Evolutionary conservation across 2,888 invertebrate genomes (phyloP).

Genomic region (Alloscopus bannaensis): DNA sequence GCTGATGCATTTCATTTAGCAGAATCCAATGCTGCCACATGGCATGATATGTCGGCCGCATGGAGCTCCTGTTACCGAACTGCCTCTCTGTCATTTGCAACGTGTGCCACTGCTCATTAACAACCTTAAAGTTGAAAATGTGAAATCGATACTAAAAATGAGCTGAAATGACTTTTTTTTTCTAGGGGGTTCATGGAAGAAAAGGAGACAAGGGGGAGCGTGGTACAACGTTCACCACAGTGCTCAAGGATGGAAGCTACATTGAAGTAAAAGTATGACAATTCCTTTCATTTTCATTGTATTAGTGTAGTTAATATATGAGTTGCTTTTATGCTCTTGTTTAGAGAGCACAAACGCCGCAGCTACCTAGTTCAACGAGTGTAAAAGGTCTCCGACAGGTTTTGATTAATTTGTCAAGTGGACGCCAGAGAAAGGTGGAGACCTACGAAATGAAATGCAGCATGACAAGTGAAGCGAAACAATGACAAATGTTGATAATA

Average conservation of each 20-base stretch:
- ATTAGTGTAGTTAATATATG: too few relatives aligned
- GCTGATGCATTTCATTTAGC: too few relatives aligned
- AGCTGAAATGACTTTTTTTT: slow-evolving; percentile 25
- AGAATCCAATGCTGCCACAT: too few relatives aligned
- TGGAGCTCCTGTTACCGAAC: too few relatives aligned
- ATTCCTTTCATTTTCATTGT: slow-evolving; percentile 11
- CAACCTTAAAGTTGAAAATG: slow-evolving; percentile 40
- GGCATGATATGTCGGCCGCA: too few relatives aligned
- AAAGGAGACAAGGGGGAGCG: slow-evolving; percentile 67
- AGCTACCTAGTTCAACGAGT: too few relatives aligned
- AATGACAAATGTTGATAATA: too few relatives aligned
- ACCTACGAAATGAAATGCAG: not conserved
- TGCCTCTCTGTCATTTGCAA: slow-evolving; percentile 5
- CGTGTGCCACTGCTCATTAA: too few relatives aligned
- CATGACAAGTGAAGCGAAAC: slow-evolving; percentile 35
- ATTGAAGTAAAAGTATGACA: slow-evolving; percentile 62
- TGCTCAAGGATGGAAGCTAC: slow-evolving; percentile 53
- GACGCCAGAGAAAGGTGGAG: not conserved
- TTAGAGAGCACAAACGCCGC: too few relatives aligned
- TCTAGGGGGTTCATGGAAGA: slow-evolving; percentile 50
- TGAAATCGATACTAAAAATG: slow-evolving; percentile 48
- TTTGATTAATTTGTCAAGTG: slow-evolving; percentile 12
- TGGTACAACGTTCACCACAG: slow-evolving; percentile 39
- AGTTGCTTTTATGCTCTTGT: too few relatives aligned
- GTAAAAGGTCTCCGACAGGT: too few relatives aligned